Evolutionary conservation across 2,797 vertebrate genomes (phyloP).

Genomic region (Crypturellus tataupa): DNA sequence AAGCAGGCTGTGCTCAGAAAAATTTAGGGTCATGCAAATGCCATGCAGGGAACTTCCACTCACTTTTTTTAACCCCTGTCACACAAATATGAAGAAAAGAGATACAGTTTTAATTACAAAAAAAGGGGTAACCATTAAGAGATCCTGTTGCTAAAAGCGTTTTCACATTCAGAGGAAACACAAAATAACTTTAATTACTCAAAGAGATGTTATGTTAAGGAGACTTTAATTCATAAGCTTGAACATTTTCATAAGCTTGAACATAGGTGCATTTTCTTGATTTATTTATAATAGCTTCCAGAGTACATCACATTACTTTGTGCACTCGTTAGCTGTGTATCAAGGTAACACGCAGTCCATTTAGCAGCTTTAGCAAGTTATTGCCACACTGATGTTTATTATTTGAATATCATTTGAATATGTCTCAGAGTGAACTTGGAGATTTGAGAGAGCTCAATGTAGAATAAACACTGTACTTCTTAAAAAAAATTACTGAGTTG

Average conservation of each 20-base stretch:
- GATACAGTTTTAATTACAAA: too few relatives aligned
- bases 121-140: not conserved
- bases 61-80: not conserved
- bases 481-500: too few relatives aligned
- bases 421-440: not conserved
- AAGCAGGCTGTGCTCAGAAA: not conserved
- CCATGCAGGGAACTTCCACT: not conserved
- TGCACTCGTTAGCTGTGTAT: not conserved
- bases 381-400: not conserved
- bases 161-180: not conserved
- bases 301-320: not conserved
- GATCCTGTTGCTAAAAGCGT: not conserved
- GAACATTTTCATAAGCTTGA: not conserved
- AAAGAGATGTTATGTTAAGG: not conserved
- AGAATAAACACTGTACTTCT: not conserved
- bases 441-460: not conserved
- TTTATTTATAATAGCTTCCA: not conserved
- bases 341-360: accelerated
- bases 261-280: not conserved
- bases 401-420: not conserved
- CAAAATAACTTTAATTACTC: not conserved
- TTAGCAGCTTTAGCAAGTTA: not conserved
- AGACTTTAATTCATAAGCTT: not conserved
- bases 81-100: not conserved
- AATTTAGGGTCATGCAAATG: not conserved